Percentiles rank a stretch among this genome's conserved stretches.
Evolutionary conservation across 2,797 vertebrate genomes (phyloP).

Genomic region (Taeniopygia guttata): DNA sequence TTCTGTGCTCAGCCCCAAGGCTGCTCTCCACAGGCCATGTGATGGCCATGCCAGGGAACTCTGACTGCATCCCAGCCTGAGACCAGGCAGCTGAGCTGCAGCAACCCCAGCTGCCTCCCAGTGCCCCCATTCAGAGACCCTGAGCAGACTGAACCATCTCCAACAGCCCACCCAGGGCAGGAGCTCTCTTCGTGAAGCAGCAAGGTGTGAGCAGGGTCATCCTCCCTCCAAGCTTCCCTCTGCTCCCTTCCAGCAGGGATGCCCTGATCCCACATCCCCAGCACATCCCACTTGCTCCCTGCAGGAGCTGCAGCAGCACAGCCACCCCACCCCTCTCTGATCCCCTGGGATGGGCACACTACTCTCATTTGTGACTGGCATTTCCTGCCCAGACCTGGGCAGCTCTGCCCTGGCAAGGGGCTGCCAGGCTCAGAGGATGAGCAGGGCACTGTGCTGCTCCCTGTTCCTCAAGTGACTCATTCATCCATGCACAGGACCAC

Average conservation of each 20-base stretch:
- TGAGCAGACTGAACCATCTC: fast-evolving
- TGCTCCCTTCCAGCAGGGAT: background rate
- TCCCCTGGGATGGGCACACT: background rate
- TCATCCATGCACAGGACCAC: background rate
- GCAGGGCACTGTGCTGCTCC: background rate
- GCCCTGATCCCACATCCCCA: background rate
- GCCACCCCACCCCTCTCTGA: background rate
- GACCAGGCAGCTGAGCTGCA: background rate
- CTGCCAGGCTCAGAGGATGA: background rate
- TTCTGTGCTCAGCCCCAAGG: fast-evolving
- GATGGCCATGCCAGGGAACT: background rate
- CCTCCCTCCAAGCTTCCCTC: background rate
- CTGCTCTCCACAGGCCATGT: background rate
- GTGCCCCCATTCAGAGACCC: fast-evolving
- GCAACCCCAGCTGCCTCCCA: background rate
- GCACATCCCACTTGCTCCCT: background rate
- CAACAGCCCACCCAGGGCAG: fast-evolving
- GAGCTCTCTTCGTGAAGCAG: background rate
- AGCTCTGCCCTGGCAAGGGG: background rate
- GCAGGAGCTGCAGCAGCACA: background rate
- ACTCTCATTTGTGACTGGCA: fast-evolving
- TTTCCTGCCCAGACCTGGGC: background rate
- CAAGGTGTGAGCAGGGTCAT: background rate
- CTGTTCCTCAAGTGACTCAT: background rate
- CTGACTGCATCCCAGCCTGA: background rate